Percentiles rank a stretch among this genome's conserved stretches.
These are phyloP conservation scores for Chamaetylas fuelleborni DNA, from an alignment of 2,113 vertebrate species.

Conservation along the genomic window DNA sequence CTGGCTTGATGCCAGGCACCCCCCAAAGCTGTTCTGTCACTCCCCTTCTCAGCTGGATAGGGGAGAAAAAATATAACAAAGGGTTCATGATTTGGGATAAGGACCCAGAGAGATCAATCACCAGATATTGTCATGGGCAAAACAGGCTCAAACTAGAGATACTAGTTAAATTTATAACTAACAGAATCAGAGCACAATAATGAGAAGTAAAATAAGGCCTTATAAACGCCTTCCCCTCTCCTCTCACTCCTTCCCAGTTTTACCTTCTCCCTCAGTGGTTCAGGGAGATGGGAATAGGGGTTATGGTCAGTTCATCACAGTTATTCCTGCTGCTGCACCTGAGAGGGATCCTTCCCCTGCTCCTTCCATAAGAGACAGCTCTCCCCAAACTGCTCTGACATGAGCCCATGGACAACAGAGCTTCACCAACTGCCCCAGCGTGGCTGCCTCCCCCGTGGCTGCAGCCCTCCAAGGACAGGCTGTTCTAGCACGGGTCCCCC, in stretches of 20 bases:
- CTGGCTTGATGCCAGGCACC: not conserved
- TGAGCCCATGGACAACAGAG: not conserved
- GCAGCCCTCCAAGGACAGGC: not conserved
- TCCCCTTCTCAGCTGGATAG: not conserved
- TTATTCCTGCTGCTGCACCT: not conserved
- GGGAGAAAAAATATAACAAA: not conserved
- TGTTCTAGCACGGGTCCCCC: fast-evolving
- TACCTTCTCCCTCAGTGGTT: fast-evolving
- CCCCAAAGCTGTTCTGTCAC: not conserved
- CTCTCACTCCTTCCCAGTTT: not conserved
- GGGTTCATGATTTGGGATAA: not conserved
- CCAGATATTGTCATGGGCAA: not conserved
- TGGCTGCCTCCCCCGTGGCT: not conserved
- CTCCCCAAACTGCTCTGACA: fast-evolving
- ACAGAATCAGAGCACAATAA: not conserved
- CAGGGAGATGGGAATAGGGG: not conserved
- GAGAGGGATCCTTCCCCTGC: not conserved
- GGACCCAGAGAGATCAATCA: not conserved
- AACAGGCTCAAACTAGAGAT: not conserved
- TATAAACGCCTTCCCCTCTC: not conserved
- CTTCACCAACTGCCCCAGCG: fast-evolving
- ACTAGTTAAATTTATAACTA: not conserved
- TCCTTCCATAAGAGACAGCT: not conserved
- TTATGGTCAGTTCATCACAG: too few relatives aligned
- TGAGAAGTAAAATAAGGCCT: not conserved